These are phyloP conservation scores for Fabriciana adippe DNA, from an alignment of 2,888 invertebrate genomes.

Conservation along the genomic window DNA sequence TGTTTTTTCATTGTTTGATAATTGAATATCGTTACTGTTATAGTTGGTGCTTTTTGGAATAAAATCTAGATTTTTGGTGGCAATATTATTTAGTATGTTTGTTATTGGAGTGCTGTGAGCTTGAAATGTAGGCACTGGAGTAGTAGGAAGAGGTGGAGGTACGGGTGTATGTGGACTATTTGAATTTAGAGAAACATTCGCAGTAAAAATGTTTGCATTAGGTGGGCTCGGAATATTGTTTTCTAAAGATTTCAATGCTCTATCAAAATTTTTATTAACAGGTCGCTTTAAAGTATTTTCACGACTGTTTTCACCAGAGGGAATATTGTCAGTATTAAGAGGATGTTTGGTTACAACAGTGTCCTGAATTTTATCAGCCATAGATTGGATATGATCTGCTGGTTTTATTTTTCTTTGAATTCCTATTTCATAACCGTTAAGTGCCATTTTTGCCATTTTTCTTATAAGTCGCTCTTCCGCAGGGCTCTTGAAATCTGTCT, in stretches of 20 bases:
- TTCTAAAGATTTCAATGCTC: slow-evolving; percentile 60
- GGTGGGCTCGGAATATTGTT: slow-evolving; percentile 44
- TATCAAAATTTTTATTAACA: slow-evolving; percentile 60
- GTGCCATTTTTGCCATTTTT: slow-evolving; percentile 80
- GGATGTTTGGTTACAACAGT: slow-evolving; percentile 80
- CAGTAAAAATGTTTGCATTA: slow-evolving; percentile 16
- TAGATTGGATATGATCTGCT: slow-evolving; percentile 76
- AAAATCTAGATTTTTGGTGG: slow-evolving; percentile 48
- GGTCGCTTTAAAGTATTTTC: slow-evolving; percentile 60
- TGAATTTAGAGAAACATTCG: slow-evolving; percentile 27
- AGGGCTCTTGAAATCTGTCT: slow-evolving; percentile 74
- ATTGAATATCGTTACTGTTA: slow-evolving; percentile 29
- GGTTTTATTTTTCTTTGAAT: slow-evolving; percentile 80
- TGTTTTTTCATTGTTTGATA: slow-evolving; percentile 52
- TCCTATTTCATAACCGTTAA: slow-evolving; percentile 79
- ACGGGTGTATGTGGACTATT: slow-evolving; percentile 54
- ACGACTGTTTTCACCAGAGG: slow-evolving; percentile 62
- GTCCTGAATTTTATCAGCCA: slow-evolving; percentile 79
- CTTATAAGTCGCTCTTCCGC: slow-evolving; percentile 77
- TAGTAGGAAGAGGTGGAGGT: slow-evolving; percentile 70
- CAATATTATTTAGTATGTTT: slow-evolving; percentile 41
- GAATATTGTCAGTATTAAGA: slow-evolving; percentile 63
- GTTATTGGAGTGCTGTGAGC: slow-evolving; percentile 56
- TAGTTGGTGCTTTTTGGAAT: slow-evolving; percentile 50
- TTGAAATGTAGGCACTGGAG: slow-evolving; percentile 68